These are phyloP conservation scores for Coptotermes formosanus DNA, from an alignment of 1,140 invertebrate species.

Conservation along the genomic window DNA sequence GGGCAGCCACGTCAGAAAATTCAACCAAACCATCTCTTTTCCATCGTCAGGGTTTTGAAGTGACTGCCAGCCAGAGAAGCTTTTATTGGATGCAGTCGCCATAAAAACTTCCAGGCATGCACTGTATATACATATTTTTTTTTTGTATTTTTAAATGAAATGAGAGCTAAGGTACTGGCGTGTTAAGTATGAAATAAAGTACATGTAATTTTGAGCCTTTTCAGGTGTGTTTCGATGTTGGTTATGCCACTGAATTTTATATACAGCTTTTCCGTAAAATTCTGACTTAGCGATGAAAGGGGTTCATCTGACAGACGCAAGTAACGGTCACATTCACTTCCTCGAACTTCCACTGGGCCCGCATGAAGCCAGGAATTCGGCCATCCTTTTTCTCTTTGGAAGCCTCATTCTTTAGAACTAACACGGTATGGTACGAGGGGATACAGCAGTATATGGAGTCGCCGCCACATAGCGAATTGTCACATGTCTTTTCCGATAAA, in stretches of 20 bases:
- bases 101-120: too few relatives aligned
- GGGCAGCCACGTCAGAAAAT: too few relatives aligned
- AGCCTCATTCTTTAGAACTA: background rate
- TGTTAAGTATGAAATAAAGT: too few relatives aligned
- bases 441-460: background rate
- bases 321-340: background rate
- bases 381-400: background rate
- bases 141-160: too few relatives aligned
- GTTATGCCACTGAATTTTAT: background rate
- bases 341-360: background rate
- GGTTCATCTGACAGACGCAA: background rate
- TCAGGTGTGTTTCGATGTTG: too few relatives aligned
- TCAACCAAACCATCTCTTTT: too few relatives aligned
- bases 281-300: background rate
- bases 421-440: background rate
- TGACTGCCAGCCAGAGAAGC: too few relatives aligned
- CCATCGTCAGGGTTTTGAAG: too few relatives aligned
- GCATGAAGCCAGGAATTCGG: background rate
- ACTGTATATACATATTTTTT: too few relatives aligned
- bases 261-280: background rate
- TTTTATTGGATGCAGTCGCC: too few relatives aligned
- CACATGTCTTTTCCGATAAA: constrained; percentile 36
- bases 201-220: too few relatives aligned
- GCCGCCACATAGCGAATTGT: constrained; percentile 32
- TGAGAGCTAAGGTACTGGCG: too few relatives aligned